These are phyloP conservation scores for Imbricaverruca yamaguchii DNA, from an alignment of 2,888 invertebrate species.

Conservation along the genomic window DNA sequence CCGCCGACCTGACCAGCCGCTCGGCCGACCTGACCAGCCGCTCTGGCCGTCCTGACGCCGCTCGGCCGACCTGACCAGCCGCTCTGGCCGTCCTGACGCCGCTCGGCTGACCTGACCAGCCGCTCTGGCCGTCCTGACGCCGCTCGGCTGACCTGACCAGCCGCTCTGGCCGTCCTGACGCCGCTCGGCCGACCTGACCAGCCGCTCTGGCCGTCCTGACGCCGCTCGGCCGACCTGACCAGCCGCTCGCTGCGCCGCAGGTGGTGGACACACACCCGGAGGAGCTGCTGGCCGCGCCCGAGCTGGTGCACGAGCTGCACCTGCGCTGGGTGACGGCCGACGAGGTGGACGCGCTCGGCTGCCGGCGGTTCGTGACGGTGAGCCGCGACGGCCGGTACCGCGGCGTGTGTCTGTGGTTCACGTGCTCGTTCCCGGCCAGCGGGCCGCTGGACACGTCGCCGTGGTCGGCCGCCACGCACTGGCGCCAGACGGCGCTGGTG, in stretches of 20 bases:
- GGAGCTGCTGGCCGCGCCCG: constrained; percentile 57
- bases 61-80: constrained; percentile 36
- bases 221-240: constrained; percentile 41
- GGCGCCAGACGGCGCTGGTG: constrained; percentile 68
- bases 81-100: too few species aligned
- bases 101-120: constrained; percentile 39
- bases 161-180: too few species aligned
- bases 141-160: too few species aligned
- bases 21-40: too few species aligned
- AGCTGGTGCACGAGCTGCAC: constrained; percentile 59
- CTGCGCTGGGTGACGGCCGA: constrained; percentile 52
- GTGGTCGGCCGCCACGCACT: constrained; percentile 53
- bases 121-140: too few species aligned
- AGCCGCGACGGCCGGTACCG: constrained; percentile 49
- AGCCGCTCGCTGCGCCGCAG: not conserved
- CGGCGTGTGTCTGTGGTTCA: constrained; percentile 69
- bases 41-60: too few species aligned
- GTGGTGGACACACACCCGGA: constrained; percentile 40
- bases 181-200: constrained; percentile 39
- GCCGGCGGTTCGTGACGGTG: constrained; percentile 54
- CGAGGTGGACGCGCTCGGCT: constrained; percentile 54
- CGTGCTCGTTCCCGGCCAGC: constrained; percentile 58
- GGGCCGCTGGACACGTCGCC: constrained; percentile 53
- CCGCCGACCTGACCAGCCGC: too few species aligned
- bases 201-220: too few species aligned